Base-by-base conservation (phyloP, 2,797 vertebrate genomes). In the Myotis planiceps region DNA sequence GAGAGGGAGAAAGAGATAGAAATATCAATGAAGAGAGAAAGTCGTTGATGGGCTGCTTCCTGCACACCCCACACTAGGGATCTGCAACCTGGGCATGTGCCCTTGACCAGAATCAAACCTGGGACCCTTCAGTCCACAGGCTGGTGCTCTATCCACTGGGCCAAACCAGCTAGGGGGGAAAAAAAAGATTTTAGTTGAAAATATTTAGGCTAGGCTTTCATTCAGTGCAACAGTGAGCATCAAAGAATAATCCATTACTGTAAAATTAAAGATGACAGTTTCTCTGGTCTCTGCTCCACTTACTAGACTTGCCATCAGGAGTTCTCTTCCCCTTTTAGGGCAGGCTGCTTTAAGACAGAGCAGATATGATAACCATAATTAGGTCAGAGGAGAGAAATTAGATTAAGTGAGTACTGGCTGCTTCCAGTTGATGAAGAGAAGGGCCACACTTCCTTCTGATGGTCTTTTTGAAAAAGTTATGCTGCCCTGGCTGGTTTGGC, bases 341-440 rank as follows among this genome's bases (percentile, higher is more conserved):
- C 55, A 91, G 83, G 96, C 95, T 97, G 63, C 75, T 63, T 94
- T 93, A 96, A 97, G 34, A 19, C 74, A 92, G 72, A 75, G 80
- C 66, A 89, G 94, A 98, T 92, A 92, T 95, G 82, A 96, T 78
- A 63, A 96, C 19, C 39, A n/a, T 97, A 97, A 97, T 97, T 76
- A 78, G 78, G 89, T 97, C 37, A 94, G 95, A 32, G 68, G 60
- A 96, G 92, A 97, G 84, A 98, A 98, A 98, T 97, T 88, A 95
- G 47, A 96, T 96, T 96, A 96, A 97, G 25, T 71, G 95, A 94
- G 93, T 92, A 93, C 55, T 69, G 63, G 23, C 76, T 97, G 60
- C 25, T 96, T 97, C 78, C 58, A 93, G 94, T 19, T 76, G 76
- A 60, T 93, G n/a, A 88, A 79, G 51, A 95, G 37, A 90, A 97